Percentiles rank a stretch among this genome's conserved stretches.
Conservation (phyloP, 2,797 vertebrate species). For the Discoglossus pictus region DNA sequence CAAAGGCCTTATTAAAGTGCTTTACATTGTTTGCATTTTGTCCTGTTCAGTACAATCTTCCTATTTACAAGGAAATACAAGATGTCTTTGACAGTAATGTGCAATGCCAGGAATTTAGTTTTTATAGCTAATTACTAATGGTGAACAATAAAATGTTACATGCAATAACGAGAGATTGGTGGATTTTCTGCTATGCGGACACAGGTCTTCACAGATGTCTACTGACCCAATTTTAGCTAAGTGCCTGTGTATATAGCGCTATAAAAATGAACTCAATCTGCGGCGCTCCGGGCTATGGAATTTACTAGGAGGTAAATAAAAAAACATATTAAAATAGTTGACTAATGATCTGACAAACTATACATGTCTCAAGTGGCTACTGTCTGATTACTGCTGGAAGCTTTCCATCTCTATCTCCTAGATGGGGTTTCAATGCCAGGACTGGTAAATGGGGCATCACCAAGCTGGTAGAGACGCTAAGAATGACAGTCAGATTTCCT, state of each 20-base stretch:
- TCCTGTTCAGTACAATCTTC: background rate
- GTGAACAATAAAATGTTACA: background rate
- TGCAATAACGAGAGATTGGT: too few relatives aligned
- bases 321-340: conserved; percentile 23
- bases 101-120: background rate
- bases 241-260: background rate
- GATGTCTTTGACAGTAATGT: conserved; percentile 14
- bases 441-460: too few relatives aligned
- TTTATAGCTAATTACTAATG: conserved; percentile 4
- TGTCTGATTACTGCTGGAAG: conserved; percentile 30
- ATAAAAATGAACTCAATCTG: conserved; percentile 10
- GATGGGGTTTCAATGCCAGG: too few relatives aligned
- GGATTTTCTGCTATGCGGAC: too few relatives aligned
- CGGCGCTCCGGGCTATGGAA: background rate
- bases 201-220: too few relatives aligned
- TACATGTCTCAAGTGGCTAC: background rate
- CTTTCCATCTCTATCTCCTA: background rate
- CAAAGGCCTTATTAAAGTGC: conserved; percentile 29
- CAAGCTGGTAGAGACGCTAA: too few relatives aligned
- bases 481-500: too few relatives aligned
- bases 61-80: conserved; percentile 20
- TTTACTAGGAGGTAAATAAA: conserved; percentile 13
- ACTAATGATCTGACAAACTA: conserved; percentile 23
- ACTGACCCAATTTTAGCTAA: too few relatives aligned
- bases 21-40: conserved; percentile 25